Evolutionary conservation across 2,888 invertebrate species (phyloP).

Genomic region (Platycnemis pennipes): DNA sequence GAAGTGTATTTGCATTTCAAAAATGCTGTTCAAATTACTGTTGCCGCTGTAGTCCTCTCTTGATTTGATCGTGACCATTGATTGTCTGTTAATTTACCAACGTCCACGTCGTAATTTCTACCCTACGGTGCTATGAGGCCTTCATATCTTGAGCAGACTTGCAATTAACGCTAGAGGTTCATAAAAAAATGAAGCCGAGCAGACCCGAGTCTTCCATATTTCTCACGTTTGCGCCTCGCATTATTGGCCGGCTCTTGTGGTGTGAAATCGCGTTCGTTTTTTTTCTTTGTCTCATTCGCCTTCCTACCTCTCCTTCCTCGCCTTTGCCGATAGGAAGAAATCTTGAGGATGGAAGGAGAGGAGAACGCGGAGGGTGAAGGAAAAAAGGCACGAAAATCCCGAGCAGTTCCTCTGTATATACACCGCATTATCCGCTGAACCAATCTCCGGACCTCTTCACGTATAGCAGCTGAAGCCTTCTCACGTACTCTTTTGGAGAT

Average conservation of each 20-base stretch:
- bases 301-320: neutral
- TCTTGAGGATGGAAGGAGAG: neutral
- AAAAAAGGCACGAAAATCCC: neutral
- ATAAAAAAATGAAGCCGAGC: neutral
- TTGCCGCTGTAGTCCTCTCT: too few species aligned
- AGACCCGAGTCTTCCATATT: neutral
- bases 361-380: neutral
- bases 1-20: too few species aligned
- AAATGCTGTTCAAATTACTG: too few species aligned
- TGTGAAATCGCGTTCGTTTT: neutral
- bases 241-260: neutral
- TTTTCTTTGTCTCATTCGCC: neutral
- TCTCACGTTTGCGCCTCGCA: neutral
- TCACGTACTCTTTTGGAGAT: slow-evolving; percentile 44
- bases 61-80: neutral
- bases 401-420: neutral
- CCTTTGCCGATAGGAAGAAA: neutral
- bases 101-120: neutral
- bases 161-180: neutral
- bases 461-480: slow-evolving; percentile 33
- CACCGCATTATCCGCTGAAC: slow-evolving; percentile 19
- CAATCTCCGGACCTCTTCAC: slow-evolving; percentile 45
- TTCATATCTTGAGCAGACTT: neutral
- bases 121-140: neutral
- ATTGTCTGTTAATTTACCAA: neutral